A percentile compares a stretch with the other conserved stretches of the same genome.
phyloP scores from a whole-genome alignment of 2,888 invertebrate species.

The Lasioglossum vierecki region DNA sequence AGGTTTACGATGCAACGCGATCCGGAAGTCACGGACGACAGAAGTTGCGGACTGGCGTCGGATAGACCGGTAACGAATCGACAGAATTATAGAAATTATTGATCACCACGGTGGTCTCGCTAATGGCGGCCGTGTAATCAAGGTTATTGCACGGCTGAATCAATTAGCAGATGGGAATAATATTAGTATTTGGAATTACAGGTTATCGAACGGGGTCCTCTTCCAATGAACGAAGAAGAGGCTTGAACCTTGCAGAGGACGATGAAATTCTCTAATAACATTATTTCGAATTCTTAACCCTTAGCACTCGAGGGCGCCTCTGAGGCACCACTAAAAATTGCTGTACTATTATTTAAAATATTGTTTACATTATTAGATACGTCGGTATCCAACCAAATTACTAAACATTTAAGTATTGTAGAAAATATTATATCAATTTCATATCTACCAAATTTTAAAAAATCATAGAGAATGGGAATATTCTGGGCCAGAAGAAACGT shows the following conservation, averaged over 20 bases:
- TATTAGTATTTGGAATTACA: neutral
- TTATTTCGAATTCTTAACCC: neutral
- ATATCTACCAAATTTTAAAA: too few relatives aligned
- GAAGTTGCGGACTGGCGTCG: conserved; percentile 18
- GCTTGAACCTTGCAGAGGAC: neutral
- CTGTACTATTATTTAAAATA: too few relatives aligned
- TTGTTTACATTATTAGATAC: too few relatives aligned
- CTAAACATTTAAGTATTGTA: too few relatives aligned
- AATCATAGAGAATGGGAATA: too few relatives aligned
- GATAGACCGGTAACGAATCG: conserved; percentile 30
- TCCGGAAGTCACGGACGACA: conserved; percentile 11
- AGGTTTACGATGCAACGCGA: conserved; percentile 21
- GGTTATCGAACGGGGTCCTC: neutral
- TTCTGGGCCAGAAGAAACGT: too few relatives aligned
- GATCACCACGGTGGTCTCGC: neutral
- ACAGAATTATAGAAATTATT: conserved; percentile 32
- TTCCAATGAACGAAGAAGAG: neutral
- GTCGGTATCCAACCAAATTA: too few relatives aligned
- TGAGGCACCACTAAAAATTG: too few relatives aligned
- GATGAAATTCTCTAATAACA: neutral
- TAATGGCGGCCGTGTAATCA: neutral
- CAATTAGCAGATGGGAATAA: conserved; percentile 10
- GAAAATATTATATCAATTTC: too few relatives aligned
- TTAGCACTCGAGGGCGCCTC: too few relatives aligned
- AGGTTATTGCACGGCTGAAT: neutral